Conservation (phyloP, 2,113 vertebrate genomes). For the Prietella phreatophila region DNA sequence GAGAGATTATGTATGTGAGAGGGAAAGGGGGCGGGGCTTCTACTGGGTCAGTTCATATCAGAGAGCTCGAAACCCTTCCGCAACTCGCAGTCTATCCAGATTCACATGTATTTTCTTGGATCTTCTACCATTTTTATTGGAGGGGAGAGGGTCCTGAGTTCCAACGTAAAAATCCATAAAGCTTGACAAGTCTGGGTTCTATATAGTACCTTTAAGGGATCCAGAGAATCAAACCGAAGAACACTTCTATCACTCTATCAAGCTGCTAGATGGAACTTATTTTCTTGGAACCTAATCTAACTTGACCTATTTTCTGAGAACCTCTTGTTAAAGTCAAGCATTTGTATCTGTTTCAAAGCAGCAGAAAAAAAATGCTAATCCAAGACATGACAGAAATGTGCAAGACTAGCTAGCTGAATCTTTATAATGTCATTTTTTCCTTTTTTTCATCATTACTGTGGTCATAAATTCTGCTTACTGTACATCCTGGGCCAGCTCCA, state of each 20-base stretch:
- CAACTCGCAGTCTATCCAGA: not conserved
- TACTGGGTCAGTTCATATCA: not conserved
- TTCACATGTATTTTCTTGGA: not conserved
- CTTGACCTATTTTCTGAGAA: not conserved
- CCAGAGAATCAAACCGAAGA: not conserved
- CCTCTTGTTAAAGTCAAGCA: not conserved
- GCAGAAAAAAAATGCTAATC: not conserved
- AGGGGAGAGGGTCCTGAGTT: not conserved
- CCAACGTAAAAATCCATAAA: not conserved
- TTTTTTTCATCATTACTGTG: not conserved
- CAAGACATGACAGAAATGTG: not conserved
- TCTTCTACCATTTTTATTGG: not conserved
- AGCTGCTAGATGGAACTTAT: not conserved
- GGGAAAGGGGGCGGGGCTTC: not conserved
- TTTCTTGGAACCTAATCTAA: not conserved
- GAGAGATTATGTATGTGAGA: not conserved
- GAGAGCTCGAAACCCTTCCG: not conserved
- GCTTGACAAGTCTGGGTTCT: not conserved
- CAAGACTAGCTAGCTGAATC: not conserved
- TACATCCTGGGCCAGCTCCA: slow-evolving; percentile 16
- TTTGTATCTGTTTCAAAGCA: not conserved
- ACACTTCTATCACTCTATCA: not conserved
- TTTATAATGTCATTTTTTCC: not conserved
- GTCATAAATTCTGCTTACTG: not conserved
- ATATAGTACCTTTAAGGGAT: not conserved